A percentile compares a stretch with the other conserved stretches of the same genome.
Conservation (phyloP, 2,888 invertebrate genomes). For the Saturnia pavonia region DNA sequence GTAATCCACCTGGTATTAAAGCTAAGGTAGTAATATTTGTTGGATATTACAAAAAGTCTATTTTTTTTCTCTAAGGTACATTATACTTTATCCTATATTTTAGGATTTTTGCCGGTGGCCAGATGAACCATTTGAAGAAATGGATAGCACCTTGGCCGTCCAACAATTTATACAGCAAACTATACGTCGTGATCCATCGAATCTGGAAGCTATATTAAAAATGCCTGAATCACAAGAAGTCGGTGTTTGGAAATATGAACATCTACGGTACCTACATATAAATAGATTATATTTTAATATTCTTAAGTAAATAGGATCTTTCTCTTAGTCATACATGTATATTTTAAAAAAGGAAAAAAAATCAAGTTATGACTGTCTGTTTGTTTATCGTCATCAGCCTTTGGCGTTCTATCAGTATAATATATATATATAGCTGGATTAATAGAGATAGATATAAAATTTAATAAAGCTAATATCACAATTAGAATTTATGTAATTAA, state of each 20-base stretch:
- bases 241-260: conserved; percentile 99
- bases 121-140: conserved; percentile 98
- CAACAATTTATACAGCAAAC: conserved; percentile 99
- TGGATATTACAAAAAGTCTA: not conserved
- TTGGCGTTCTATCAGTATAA: no score
- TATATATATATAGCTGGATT: no score
- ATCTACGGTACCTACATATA: conserved; percentile 85
- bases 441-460: no score
- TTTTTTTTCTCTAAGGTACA: not conserved
- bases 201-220: conserved; percentile 96
- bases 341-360: no score
- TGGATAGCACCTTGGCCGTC: conserved; percentile 99
- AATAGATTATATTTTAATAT: not conserved
- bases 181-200: conserved; percentile 95
- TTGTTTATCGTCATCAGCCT: no score
- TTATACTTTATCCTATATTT: not conserved
- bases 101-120: conserved; percentile 99
- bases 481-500: no score
- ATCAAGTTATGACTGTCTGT: no score
- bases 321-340: not conserved
- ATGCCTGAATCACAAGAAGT: conserved; percentile 99
- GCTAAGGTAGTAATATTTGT: conserved; percentile 89
- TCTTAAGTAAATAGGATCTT: not conserved
- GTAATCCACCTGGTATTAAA: conserved; percentile 96
- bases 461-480: no score